Evolutionary conservation across 2,888 invertebrate species (phyloP).

Genomic region (Meteorus cinctellus): DNA sequence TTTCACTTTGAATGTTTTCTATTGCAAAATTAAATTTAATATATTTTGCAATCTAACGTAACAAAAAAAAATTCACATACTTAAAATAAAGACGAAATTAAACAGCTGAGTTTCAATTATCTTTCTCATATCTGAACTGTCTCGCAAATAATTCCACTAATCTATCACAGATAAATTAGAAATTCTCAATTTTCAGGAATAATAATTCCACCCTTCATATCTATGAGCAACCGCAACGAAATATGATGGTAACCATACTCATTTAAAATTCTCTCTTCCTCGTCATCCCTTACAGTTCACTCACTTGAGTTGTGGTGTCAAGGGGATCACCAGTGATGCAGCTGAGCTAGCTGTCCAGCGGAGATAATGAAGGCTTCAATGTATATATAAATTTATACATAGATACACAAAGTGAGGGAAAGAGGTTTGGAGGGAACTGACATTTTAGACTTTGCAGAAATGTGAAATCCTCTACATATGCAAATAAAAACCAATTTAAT

Average conservation of each 20-base stretch:
- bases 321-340: conserved; percentile 24
- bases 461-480: conserved; percentile 5
- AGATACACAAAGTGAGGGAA: not conserved
- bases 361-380: conserved; percentile 25
- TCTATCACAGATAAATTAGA: not conserved
- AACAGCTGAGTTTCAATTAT: too few species aligned
- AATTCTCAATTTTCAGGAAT: not conserved
- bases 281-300: conserved; percentile 22
- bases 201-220: not conserved
- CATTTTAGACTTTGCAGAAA: not conserved
- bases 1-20: too few species aligned
- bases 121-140: too few species aligned
- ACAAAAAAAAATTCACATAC: not conserved
- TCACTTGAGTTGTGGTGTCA: conserved; percentile 13
- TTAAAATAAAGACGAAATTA: not conserved
- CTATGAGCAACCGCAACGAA: conserved; percentile 12
- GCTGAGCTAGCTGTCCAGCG: not conserved
- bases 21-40: too few species aligned
- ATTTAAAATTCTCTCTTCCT: conserved; percentile 41
- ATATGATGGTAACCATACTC: conserved; percentile 24
- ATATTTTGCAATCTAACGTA: too few species aligned
- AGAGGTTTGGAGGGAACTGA: not conserved
- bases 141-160: not conserved
- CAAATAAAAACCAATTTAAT: not conserved
- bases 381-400: not conserved